A percentile compares a stretch with the other conserved stretches of the same genome.
These are phyloP conservation scores for Lethrus apterus DNA, from an alignment of 1,140 invertebrate species.

Conservation along the genomic window DNA sequence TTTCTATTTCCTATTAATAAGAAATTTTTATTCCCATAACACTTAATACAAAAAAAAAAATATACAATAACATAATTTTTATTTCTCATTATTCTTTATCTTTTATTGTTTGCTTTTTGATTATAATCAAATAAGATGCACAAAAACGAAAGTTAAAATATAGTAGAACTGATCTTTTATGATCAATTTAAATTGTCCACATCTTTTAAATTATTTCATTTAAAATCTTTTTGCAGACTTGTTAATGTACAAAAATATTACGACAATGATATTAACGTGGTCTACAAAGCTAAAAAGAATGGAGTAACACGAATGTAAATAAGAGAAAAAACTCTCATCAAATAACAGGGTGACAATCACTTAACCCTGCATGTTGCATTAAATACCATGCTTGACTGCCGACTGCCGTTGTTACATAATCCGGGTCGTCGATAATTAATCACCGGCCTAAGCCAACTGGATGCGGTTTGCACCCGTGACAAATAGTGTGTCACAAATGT, in stretches of 20 bases:
- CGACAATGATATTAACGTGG: too few relatives aligned
- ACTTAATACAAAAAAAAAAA: too few relatives aligned
- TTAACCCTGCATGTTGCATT: conserved; percentile 28
- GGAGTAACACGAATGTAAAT: too few relatives aligned
- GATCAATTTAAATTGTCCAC: not conserved
- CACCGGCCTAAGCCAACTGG: conserved; percentile 18
- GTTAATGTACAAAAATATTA: not conserved
- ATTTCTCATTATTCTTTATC: too few relatives aligned
- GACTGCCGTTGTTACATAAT: conserved; percentile 24
- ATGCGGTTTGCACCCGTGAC: conserved; percentile 29
- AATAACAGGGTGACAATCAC: conserved; percentile 16
- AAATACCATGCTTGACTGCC: conserved; percentile 22
- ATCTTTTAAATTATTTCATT: not conserved
- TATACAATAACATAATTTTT: too few relatives aligned
- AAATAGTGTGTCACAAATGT: conserved; percentile 33
- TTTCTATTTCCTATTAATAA: too few relatives aligned
- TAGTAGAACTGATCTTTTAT: too few relatives aligned
- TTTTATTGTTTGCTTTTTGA: too few relatives aligned
- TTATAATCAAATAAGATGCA: too few relatives aligned
- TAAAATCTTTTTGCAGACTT: not conserved
- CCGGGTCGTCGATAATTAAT: conserved; percentile 31
- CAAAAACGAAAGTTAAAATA: too few relatives aligned
- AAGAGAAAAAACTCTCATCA: not conserved
- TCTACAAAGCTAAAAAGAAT: too few relatives aligned
- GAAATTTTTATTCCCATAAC: too few relatives aligned